These are phyloP conservation scores for Pristionchus pacificus DNA, from an alignment of 1,140 invertebrate genomes.

Conservation along the genomic window DNA sequence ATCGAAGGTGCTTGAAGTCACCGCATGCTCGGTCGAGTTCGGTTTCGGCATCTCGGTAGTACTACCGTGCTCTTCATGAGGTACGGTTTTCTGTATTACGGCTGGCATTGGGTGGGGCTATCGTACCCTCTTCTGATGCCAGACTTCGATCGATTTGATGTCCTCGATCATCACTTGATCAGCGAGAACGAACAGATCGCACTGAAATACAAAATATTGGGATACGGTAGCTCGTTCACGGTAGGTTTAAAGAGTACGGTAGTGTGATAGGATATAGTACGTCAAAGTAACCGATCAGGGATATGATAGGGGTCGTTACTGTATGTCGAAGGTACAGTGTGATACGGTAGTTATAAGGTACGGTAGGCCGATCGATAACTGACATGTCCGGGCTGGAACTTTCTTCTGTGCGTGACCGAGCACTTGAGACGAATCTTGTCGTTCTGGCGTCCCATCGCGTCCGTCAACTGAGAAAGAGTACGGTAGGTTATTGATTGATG, in stretches of 20 bases:
- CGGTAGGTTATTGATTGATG: neutral
- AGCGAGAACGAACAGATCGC: neutral
- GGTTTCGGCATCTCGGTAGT: too few relatives aligned
- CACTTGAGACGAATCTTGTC: constrained; percentile 20
- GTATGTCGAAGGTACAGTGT: too few relatives aligned
- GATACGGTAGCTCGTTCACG: too few relatives aligned
- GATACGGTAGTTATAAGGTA: too few relatives aligned
- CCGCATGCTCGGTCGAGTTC: too few relatives aligned
- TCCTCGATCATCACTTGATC: neutral
- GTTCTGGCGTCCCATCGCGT: neutral
- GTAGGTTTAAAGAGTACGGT: too few relatives aligned
- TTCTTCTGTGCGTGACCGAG: constrained; percentile 14
- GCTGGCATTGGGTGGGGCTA: neutral
- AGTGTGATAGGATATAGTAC: neutral
- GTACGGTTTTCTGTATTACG: neutral
- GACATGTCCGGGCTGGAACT: constrained; percentile 14
- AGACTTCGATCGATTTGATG: neutral
- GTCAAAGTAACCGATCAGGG: too few relatives aligned
- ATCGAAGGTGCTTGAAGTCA: too few relatives aligned
- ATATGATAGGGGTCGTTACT: too few relatives aligned
- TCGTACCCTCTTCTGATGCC: neutral
- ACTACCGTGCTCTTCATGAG: neutral
- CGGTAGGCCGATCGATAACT: neutral
- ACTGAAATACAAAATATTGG: too few relatives aligned
- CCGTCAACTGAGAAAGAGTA: constrained; percentile 10